Evolutionary conservation across 1,140 invertebrate genomes (phyloP).

Genomic region (Zaprionus nigranus): DNA sequence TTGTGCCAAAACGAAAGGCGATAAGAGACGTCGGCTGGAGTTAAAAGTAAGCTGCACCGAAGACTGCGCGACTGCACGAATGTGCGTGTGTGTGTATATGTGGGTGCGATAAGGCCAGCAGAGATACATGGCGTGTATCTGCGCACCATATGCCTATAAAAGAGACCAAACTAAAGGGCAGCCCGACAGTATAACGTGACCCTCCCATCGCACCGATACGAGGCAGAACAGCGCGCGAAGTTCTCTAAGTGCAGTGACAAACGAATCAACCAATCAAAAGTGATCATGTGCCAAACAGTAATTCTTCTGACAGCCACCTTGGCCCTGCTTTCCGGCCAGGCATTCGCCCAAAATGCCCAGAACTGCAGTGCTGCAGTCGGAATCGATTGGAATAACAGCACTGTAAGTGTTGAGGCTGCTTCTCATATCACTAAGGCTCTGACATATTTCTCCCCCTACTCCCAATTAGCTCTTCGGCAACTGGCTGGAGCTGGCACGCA

Average conservation of each 20-base stretch:
- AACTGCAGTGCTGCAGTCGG: conserved; percentile 13
- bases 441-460: not conserved
- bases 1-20: conserved; percentile 12
- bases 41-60: conserved; percentile 43
- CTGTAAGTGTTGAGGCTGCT: conserved; percentile 44
- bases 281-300: conserved; percentile 67
- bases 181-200: conserved; percentile 33
- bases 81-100: conserved; percentile 1
- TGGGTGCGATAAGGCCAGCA: not conserved
- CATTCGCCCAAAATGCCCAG: conserved; percentile 32
- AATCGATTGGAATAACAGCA: conserved; percentile 44
- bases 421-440: not conserved
- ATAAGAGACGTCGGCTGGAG: conserved; percentile 40
- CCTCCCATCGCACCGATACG: conserved; percentile 17
- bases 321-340: conserved; percentile 36
- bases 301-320: conserved; percentile 49
- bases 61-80: not conserved
- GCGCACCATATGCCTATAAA: conserved; percentile 36
- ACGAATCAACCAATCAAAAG: not conserved
- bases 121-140: conserved; percentile 26
- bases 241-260: not conserved
- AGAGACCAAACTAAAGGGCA: conserved; percentile 28
- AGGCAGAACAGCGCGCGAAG: conserved; percentile 6
- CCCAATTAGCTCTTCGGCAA: conserved; percentile 32
- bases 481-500: conserved; percentile 59